Conservation (phyloP, 1,140 invertebrate genomes). For the Drosophila persimilis region DNA sequence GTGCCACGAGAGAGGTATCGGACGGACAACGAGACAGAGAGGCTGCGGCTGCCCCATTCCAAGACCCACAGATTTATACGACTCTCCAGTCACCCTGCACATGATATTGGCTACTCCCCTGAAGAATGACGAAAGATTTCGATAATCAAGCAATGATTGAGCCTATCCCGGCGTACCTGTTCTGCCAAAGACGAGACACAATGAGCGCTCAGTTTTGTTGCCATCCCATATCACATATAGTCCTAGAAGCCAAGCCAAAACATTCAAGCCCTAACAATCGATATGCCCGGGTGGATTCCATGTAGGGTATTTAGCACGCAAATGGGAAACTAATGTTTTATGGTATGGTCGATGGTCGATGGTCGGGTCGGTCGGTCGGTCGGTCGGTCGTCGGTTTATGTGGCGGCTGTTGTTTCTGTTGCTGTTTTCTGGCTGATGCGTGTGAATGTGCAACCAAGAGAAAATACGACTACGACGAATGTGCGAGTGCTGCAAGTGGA, state of each 20-base stretch:
- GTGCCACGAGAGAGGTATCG: slow-evolving; percentile 60
- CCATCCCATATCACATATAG: too few species aligned
- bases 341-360: slow-evolving; percentile 69
- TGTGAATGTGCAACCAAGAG: slow-evolving; percentile 68
- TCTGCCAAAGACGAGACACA: too few species aligned
- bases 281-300: slow-evolving; percentile 32
- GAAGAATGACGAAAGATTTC: too few species aligned
- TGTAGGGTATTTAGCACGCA: slow-evolving; percentile 79
- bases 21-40: slow-evolving; percentile 22
- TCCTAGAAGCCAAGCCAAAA: too few species aligned
- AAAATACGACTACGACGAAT: slow-evolving; percentile 72
- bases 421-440: slow-evolving; percentile 54
- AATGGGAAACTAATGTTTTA: slow-evolving; percentile 80
- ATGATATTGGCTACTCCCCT: too few species aligned
- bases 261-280: not conserved
- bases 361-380: slow-evolving; percentile 47
- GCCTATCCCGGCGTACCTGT: too few species aligned
- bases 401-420: slow-evolving; percentile 28
- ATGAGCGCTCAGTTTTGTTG: too few species aligned
- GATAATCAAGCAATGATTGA: too few species aligned
- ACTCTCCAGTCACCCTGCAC: too few species aligned
- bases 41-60: too few species aligned
- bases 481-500: slow-evolving; percentile 67
- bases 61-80: too few species aligned
- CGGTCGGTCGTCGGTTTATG: slow-evolving; percentile 25